These are phyloP conservation scores for Cataglyphis altisquamis DNA, from an alignment of 2,888 invertebrate species.

Conservation along the genomic window DNA sequence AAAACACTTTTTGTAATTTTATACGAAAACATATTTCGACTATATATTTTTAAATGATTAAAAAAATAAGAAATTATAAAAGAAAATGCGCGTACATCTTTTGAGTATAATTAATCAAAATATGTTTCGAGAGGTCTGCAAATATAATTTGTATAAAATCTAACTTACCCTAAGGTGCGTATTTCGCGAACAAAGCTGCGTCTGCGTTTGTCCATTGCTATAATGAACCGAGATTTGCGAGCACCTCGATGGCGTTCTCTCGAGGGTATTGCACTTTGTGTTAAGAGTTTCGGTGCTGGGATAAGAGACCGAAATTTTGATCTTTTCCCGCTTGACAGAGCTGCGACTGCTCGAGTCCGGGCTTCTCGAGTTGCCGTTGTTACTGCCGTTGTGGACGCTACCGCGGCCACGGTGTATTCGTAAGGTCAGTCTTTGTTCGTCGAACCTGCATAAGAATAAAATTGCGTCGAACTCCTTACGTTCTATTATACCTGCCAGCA, in stretches of 20 bases:
- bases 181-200: conserved; percentile 82
- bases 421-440: conserved; percentile 95
- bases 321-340: conserved; percentile 90
- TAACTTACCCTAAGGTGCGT: conserved; percentile 82
- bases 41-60: background rate
- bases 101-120: background rate
- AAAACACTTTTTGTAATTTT: background rate
- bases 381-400: conserved; percentile 87
- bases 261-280: conserved; percentile 84
- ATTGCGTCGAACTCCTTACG: conserved; percentile 80
- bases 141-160: background rate
- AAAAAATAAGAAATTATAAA: background rate
- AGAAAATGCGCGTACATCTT: background rate
- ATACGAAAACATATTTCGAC: background rate
- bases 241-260: conserved; percentile 83
- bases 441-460: conserved; percentile 90
- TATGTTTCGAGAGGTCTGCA: background rate
- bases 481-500: conserved; percentile 25
- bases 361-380: conserved; percentile 82
- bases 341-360: conserved; percentile 80
- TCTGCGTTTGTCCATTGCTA: conserved; percentile 84
- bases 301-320: conserved; percentile 95
- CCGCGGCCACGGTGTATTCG: conserved; percentile 96
- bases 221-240: conserved; percentile 84
- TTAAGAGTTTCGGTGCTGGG: conserved; percentile 90